Percentiles rank a stretch among this genome's conserved stretches.
phyloP scores from a whole-genome alignment of 2,888 invertebrate genomes.

The Philereme vetulata region DNA sequence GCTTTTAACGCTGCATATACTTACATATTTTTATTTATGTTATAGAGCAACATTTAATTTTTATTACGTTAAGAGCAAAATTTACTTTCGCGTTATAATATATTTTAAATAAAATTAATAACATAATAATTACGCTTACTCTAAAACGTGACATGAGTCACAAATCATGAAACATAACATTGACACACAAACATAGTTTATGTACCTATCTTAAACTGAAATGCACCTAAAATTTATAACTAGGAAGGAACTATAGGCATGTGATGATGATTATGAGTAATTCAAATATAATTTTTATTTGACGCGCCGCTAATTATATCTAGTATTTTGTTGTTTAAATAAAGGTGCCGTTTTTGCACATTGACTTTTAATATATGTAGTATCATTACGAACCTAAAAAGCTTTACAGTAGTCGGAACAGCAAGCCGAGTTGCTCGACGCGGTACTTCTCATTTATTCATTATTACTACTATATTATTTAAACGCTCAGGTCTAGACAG shows the following conservation, averaged over 20 bases:
- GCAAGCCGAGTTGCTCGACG: too few species aligned
- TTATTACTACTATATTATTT: too few species aligned
- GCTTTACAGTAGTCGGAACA: too few species aligned
- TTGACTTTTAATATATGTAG: neutral
- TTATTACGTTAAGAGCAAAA: constrained; percentile 10
- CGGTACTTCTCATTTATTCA: too few species aligned
- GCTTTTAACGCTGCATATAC: constrained; percentile 11
- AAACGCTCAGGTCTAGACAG: constrained; percentile 1
- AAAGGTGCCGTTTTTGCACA: too few species aligned
- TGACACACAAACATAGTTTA: constrained; percentile 41
- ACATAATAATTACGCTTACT: constrained; percentile 8
- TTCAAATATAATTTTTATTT: constrained; percentile 1
- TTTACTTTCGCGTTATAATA: constrained; percentile 1
- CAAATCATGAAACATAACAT: constrained; percentile 44
- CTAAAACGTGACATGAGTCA: constrained; percentile 22
- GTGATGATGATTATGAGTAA: constrained; percentile 10
- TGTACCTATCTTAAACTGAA: constrained; percentile 59
- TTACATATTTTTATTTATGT: neutral
- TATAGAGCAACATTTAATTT: neutral
- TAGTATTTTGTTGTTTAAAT: too few species aligned
- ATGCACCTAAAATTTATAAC: constrained; percentile 72
- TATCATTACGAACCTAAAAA: neutral
- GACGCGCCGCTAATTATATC: too few species aligned
- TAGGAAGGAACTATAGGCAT: constrained; percentile 54
- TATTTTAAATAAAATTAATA: constrained; percentile 11